Conservation (phyloP, 2,797 vertebrate genomes). For the Schizopygopsis pylzovi region DNA sequence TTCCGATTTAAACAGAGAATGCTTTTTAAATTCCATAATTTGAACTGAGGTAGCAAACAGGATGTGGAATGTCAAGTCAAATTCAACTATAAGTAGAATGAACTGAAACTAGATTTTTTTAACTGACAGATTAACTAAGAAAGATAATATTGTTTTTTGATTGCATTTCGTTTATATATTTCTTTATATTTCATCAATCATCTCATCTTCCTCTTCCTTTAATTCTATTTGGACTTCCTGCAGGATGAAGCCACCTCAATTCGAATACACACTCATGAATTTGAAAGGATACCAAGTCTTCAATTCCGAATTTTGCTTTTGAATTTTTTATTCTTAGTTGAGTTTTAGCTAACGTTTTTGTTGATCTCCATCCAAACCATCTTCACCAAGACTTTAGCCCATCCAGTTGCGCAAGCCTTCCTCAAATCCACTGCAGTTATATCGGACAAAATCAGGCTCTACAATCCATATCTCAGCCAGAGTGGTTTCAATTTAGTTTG, state of each 20-base stretch:
- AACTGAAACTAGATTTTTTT: not conserved
- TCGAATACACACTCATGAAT: not conserved
- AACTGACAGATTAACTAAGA: not conserved
- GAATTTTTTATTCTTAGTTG: not conserved
- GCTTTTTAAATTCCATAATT: not conserved
- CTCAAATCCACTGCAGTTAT: slow-evolving; percentile 71
- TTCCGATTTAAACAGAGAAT: not conserved
- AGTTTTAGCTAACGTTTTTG: not conserved
- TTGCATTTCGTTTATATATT: not conserved
- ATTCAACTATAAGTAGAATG: not conserved
- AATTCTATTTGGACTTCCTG: not conserved
- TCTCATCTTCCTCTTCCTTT: not conserved
- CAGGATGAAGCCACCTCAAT: not conserved
- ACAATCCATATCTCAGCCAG: slow-evolving; percentile 80
- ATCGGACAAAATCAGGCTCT: slow-evolving; percentile 86
- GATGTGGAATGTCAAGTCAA: too few species aligned
- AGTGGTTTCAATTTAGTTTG: slow-evolving; percentile 78
- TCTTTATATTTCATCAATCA: not conserved
- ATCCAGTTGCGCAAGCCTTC: slow-evolving; percentile 59
- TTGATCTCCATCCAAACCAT: slow-evolving; percentile 57
- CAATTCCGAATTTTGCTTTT: not conserved
- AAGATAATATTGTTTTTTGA: not conserved
- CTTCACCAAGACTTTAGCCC: slow-evolving; percentile 71
- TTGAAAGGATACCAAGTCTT: not conserved
- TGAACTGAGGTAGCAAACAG: not conserved